Evolutionary conservation across 2,888 invertebrate genomes (phyloP).

Genomic region (Gymnosoma rotundatum): DNA sequence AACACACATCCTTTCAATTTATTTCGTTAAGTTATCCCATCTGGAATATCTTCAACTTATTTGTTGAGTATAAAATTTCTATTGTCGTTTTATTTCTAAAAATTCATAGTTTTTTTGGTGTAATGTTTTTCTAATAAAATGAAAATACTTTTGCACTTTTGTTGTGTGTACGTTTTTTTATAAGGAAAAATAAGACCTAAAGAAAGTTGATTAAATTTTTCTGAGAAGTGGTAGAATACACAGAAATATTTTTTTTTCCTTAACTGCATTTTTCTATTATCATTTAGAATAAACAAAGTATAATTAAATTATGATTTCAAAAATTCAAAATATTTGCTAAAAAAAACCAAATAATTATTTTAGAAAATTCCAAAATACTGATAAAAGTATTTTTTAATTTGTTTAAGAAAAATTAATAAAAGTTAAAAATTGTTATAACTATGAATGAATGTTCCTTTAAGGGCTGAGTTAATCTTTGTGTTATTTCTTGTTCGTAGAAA

Average conservation of each 20-base stretch:
- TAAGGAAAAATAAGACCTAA: neutral
- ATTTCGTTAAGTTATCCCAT: slow-evolving; percentile 56
- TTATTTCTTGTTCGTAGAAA: no score
- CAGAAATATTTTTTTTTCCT: neutral
- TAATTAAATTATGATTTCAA: no score
- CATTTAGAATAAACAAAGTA: no score
- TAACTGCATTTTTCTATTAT: no score
- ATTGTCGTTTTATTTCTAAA: slow-evolving; percentile 53
- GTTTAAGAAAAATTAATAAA: no score
- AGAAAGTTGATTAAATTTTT: neutral
- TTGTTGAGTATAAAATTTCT: slow-evolving; percentile 55
- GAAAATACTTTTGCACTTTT: neutral
- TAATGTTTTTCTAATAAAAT: slow-evolving; percentile 42
- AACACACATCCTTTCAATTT: slow-evolving; percentile 48
- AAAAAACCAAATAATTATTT: no score
- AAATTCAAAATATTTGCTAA: no score
- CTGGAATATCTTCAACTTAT: slow-evolving; percentile 53
- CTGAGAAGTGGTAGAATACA: neutral
- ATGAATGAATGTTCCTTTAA: no score
- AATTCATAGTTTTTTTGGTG: slow-evolving; percentile 27
- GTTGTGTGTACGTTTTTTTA: neutral
- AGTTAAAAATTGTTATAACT: no score
- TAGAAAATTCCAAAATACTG: no score
- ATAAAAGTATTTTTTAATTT: no score
- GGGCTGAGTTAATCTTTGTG: no score